Evolutionary conservation across 92 coral and sea anemone species (phyloP).

Genomic region (Pocillopora grandis): DNA sequence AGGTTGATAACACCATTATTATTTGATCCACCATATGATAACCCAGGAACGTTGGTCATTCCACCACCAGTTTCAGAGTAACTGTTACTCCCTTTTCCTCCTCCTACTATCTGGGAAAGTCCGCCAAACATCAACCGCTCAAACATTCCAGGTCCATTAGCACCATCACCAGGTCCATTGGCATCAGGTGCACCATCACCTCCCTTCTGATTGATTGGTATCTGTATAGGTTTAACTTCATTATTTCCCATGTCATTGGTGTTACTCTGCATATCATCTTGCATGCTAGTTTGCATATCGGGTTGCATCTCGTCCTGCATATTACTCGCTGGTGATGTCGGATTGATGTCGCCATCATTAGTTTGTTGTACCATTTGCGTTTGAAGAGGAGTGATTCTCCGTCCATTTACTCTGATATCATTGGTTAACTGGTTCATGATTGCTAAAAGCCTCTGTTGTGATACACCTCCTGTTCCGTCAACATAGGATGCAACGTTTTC

Average conservation of each 20-base stretch:
- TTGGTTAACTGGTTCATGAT: constrained; percentile 44
- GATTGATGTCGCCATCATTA: constrained; percentile 27
- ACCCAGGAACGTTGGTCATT: constrained; percentile 37
- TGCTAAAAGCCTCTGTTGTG: constrained; percentile 14
- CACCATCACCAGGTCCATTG: not conserved
- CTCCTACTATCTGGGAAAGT: constrained; percentile 26
- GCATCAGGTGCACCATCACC: not conserved
- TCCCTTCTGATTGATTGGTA: constrained; percentile 45
- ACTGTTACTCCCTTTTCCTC: constrained; percentile 19
- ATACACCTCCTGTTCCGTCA: constrained; percentile 21
- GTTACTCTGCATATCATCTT: constrained; percentile 24
- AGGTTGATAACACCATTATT: constrained; percentile 39
- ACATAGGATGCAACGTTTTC: constrained; percentile 28
- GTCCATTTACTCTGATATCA: constrained; percentile 44
- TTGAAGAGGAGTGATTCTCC: constrained; percentile 34
- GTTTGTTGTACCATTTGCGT: constrained; percentile 38
- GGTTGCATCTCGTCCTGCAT: constrained; percentile 32
- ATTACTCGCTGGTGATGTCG: constrained; percentile 11
- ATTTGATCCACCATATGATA: constrained; percentile 29
- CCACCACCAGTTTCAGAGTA: constrained; percentile 41
- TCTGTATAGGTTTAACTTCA: constrained; percentile 47
- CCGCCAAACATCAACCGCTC: constrained; percentile 47
- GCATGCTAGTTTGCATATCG: constrained; percentile 14
- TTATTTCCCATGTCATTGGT: constrained; percentile 34
- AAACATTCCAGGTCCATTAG: not conserved